Evolutionary conservation across 1,140 invertebrate species (phyloP), one percentile per base, ranked within the genome.

Genomic region (Seison nebaliae): DNA sequence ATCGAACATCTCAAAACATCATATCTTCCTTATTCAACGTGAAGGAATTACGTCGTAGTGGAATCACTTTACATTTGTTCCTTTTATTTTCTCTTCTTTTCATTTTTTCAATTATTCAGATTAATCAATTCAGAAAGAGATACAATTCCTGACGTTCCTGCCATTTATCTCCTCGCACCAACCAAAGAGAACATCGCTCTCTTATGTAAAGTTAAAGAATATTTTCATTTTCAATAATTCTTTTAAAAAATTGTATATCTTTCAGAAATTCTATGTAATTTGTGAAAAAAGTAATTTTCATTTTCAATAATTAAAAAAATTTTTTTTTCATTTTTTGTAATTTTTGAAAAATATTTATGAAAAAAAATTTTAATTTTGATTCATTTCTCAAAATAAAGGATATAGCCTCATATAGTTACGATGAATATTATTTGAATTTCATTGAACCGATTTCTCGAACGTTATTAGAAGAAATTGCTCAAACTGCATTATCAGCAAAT

Each of bases 81-180:
- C 70, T 50, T 17, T 26, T 20, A 28, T 2, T 23, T 14, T 20
- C 18, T 43, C 28, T 32, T 26, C 22, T 22, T 26, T 37, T 28
- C 31, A n/a, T 43, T 43, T 17, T 31, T 28, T 0, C 28, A 36
- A 36, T 30, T 28, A 42, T 43, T 21, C 36, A 46, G 40, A 15
- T 31, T 77, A 57, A 61, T 93, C 19, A 79, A 91, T 60, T 79
- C 79, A 4, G 77, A 88, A 50, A 66, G 88, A 46, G 86, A 94
- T 59, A 65, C 75, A 5, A 83, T 98, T 47, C 83, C 86, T 4
- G 91, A 99, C 66, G 86, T 93, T 11, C 84, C 88, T 44, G 84
- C 81, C 7, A 72, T 98, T 31, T 99, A 98, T 60, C 96, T 99
- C 57, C 86, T 91, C 58, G 68, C 76, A 46, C 84, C 91, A n/a